A percentile compares a stretch with the other conserved stretches of the same genome.
Evolutionary conservation across 2,113 vertebrate species (phyloP).

Genomic region (Phyllostomus hastatus): DNA sequence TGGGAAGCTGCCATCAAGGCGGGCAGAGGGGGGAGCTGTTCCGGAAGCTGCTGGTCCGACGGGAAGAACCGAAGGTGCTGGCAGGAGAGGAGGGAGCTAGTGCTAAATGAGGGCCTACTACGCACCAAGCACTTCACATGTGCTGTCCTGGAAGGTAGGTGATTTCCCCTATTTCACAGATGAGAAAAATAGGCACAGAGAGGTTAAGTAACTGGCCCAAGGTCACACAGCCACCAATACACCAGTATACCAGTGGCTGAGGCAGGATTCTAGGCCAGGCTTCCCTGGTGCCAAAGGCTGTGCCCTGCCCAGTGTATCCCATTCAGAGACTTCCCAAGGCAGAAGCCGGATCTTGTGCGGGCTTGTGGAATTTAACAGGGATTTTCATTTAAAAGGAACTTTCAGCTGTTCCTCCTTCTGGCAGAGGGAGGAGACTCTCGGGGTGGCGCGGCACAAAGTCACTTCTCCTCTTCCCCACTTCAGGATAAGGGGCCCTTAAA

Average conservation of each 20-base stretch:
- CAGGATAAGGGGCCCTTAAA: background rate
- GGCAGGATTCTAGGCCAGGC: background rate
- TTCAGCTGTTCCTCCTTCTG: background rate
- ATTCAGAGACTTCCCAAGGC: background rate
- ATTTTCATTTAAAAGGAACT: background rate
- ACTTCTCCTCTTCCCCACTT: no score
- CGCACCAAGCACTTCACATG: fast-evolving
- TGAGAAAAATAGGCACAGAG: background rate
- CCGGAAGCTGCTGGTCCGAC: background rate
- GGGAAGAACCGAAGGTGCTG: background rate
- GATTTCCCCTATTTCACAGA: background rate
- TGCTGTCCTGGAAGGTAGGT: background rate
- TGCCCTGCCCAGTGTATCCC: fast-evolving
- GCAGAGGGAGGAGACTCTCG: background rate
- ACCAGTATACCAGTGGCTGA: fast-evolving
- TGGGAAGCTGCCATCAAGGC: background rate
- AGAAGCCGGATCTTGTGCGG: background rate
- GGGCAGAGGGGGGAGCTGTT: background rate
- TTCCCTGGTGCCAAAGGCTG: background rate
- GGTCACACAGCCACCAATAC: background rate
- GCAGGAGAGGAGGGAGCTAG: background rate
- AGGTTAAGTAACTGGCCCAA: background rate
- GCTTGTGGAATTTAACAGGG: background rate
- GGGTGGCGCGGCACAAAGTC: background rate
- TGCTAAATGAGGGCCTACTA: background rate